Percentiles rank a stretch among this genome's conserved stretches.
Evolutionary conservation across 2,797 vertebrate genomes (phyloP).

Genomic region (Molossus alvarezi): DNA sequence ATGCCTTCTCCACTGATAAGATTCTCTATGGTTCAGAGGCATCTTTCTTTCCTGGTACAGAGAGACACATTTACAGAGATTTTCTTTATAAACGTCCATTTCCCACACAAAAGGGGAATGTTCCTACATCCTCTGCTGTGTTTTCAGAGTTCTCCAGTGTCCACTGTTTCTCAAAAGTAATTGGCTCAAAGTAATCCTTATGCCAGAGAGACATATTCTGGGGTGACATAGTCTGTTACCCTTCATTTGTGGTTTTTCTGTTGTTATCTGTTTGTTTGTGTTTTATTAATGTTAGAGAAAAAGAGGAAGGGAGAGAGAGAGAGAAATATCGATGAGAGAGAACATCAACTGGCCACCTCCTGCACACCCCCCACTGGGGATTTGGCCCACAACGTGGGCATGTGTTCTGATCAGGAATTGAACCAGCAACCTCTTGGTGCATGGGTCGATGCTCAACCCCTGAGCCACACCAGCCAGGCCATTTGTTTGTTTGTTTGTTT

Average conservation of each 20-base stretch:
- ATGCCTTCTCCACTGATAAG: neutral
- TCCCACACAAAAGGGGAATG: neutral
- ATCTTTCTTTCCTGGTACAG: neutral
- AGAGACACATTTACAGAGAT: neutral
- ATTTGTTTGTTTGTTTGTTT: neutral
- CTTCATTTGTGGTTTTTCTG: neutral
- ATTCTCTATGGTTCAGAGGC: neutral
- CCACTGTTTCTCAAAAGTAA: conserved; percentile 22
- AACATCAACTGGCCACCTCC: no score
- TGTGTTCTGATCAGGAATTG: no score
- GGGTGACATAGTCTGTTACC: neutral
- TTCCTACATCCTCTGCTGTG: neutral
- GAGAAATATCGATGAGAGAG: no score
- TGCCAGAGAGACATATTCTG: neutral
- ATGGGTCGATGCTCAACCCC: no score
- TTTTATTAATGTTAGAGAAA: no score
- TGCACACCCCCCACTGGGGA: no score
- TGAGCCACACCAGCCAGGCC: no score
- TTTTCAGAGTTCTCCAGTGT: neutral
- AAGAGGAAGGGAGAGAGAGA: no score
- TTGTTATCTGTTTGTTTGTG: no score
- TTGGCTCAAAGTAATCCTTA: neutral
- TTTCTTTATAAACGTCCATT: neutral
- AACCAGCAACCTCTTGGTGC: no score
- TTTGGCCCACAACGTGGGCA: no score